A percentile compares a stretch with the other conserved stretches of the same genome.
phyloP scores from a whole-genome alignment of 1,140 invertebrate genomes.

The Thaumetopoea pityocampa region DNA sequence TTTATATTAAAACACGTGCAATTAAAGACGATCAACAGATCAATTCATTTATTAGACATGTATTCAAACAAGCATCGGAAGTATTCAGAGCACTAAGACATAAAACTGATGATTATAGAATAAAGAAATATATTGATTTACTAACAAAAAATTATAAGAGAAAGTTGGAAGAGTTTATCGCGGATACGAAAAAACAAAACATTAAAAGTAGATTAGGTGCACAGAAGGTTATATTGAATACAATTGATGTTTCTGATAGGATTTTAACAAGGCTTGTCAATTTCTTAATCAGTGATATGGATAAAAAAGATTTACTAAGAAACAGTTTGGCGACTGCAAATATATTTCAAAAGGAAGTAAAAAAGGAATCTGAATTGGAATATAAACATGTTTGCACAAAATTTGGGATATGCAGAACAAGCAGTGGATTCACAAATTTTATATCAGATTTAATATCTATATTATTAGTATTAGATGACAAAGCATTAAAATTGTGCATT shows the following conservation, averaged over 20 bases:
- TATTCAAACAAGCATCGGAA: constrained; percentile 29
- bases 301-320: constrained; percentile 11
- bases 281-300: constrained; percentile 22
- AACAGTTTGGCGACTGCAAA: constrained; percentile 4
- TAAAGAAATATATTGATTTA: constrained; percentile 16
- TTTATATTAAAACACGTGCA: constrained; percentile 3
- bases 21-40: constrained; percentile 28
- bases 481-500: constrained; percentile 25
- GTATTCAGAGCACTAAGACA: constrained; percentile 26
- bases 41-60: constrained; percentile 21
- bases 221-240: constrained; percentile 38
- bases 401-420: constrained; percentile 26
- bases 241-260: constrained; percentile 28
- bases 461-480: constrained; percentile 18
- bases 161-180: constrained; percentile 28
- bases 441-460: constrained; percentile 19
- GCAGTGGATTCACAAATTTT: constrained; percentile 28
- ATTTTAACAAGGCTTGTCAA: constrained; percentile 26
- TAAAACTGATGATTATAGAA: constrained; percentile 13
- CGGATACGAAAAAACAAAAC: constrained; percentile 24
- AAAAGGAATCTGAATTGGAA: constrained; percentile 26
- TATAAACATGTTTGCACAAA: constrained; percentile 28
- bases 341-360: constrained; percentile 23
- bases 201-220: constrained; percentile 31
- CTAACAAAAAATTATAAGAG: constrained; percentile 25